Base-by-base conservation (phyloP, 2,113 vertebrate species). In the Chaetorhynchus papuensis region DNA sequence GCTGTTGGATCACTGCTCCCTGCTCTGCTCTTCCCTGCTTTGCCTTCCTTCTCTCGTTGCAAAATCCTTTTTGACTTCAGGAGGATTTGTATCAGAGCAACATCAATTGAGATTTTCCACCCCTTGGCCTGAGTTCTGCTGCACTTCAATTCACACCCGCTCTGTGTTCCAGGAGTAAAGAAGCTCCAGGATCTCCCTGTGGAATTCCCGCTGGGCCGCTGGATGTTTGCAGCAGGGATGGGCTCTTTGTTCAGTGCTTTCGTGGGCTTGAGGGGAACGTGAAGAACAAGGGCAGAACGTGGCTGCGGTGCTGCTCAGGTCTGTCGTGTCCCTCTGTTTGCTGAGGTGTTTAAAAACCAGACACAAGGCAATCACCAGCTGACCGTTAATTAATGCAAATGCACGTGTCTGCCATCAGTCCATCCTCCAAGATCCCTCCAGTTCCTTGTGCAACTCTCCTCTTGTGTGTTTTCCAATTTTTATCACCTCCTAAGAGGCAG, bases 201-300 rank as follows among this genome's bases (percentile, higher is more conserved):
- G 44, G n/a, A 21, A 42, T 23, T 66, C 39, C 52, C 10, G 21
- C 21, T 9, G 68, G 33, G 23, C 6, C 22, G 39, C 2, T 3
- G 49, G 54, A 2, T 27, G 54, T 21, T 37, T 31, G 41, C 42
- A 23, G 61, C 41, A 59, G 39, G 31, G 2, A 1, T 64, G 37
- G 16, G 56, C 9, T 52, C 76, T 35, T 28, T 26, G 41, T 2
- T 71, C 35, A 2, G 13, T 3, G 45, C 19, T 77, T 16, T 18
- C 4, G 0, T 27, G 70, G 30, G 3, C n/a, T 35, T 10, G 10
- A 13, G 53, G 31, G 47, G 57, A 15, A 13, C 9, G 0, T 0
- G 35, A 13, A 12, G 44, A 37, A 2, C 6, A 26, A 50, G 22
- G 23, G 49, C 50, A 63, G 59, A 5, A 9, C 2, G 2, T 13